These are phyloP conservation scores for Luscinia luscinia DNA, from an alignment of 2,797 vertebrate genomes.

Conservation along the genomic window DNA sequence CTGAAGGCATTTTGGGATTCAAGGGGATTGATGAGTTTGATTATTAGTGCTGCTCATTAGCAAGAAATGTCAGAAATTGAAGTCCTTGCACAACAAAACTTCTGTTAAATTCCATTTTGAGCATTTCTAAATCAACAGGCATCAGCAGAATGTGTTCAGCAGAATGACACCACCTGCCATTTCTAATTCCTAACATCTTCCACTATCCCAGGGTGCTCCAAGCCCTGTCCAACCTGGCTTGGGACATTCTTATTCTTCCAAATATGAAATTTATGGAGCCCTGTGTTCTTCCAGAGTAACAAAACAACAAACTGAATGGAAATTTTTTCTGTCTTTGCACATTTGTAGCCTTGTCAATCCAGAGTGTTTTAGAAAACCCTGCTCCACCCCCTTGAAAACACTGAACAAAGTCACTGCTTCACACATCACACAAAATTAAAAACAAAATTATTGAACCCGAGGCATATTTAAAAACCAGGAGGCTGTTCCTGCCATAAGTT, in stretches of 20 bases:
- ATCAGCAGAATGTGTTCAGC: neutral
- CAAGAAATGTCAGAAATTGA: neutral
- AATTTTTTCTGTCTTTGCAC: neutral
- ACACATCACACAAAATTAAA: neutral
- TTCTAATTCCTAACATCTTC: neutral
- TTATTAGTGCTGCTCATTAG: neutral
- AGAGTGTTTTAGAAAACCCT: neutral
- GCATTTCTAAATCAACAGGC: neutral
- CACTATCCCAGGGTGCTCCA: neutral
- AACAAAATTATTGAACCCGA: neutral
- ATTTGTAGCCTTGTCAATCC: neutral
- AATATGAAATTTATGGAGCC: neutral
- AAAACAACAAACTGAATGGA: neutral
- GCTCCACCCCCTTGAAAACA: neutral
- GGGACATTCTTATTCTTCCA: neutral
- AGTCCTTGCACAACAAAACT: neutral
- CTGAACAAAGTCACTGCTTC: neutral
- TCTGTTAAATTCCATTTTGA: neutral
- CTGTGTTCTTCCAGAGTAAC: neutral
- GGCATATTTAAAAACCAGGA: neutral
- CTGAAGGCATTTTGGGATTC: neutral
- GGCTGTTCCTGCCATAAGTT: neutral
- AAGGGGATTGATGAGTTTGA: neutral
- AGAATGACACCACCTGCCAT: constrained; percentile 1
- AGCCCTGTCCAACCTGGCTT: fast-evolving